A percentile compares a stretch with the other conserved stretches of the same genome.
These are phyloP conservation scores for Sycobia sp. DNA, from an alignment of 1,140 invertebrate genomes.

Conservation along the genomic window DNA sequence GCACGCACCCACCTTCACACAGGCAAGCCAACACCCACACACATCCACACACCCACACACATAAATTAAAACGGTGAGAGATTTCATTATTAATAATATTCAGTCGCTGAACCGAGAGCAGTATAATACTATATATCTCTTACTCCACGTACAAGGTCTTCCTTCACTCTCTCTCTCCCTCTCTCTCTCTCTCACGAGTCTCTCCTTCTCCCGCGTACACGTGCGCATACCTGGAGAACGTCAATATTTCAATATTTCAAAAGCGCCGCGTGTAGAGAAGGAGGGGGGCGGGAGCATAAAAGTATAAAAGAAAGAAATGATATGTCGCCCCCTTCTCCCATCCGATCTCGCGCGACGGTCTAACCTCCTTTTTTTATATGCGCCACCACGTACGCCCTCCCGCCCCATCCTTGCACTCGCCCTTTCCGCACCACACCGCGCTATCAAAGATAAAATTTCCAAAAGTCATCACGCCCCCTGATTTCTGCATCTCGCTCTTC, in stretches of 20 bases:
- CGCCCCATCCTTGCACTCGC: too few species aligned
- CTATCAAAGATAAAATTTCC: constrained; percentile 35
- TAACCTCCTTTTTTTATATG: constrained; percentile 21
- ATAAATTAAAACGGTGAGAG: too few species aligned
- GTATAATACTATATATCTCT: too few species aligned
- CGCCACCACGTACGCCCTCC: background rate
- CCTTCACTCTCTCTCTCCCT: background rate
- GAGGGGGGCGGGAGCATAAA: background rate
- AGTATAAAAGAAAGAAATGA: background rate
- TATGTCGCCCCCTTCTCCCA: background rate
- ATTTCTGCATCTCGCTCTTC: constrained; percentile 22
- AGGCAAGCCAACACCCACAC: too few species aligned
- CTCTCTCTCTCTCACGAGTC: background rate
- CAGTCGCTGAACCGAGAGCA: too few species aligned
- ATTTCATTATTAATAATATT: too few species aligned
- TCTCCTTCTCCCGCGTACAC: background rate
- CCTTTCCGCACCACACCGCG: too few species aligned
- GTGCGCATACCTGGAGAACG: background rate
- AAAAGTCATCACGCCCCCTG: constrained; percentile 34
- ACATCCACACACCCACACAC: too few species aligned
- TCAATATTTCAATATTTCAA: constrained; percentile 24
- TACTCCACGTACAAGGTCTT: too few species aligned
- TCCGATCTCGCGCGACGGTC: background rate
- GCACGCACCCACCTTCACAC: too few species aligned
- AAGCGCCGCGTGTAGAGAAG: background rate